A percentile compares a stretch with the other conserved stretches of the same genome.
Evolutionary conservation across 2,797 vertebrate genomes (phyloP).

Genomic region (Melanitta fusca): DNA sequence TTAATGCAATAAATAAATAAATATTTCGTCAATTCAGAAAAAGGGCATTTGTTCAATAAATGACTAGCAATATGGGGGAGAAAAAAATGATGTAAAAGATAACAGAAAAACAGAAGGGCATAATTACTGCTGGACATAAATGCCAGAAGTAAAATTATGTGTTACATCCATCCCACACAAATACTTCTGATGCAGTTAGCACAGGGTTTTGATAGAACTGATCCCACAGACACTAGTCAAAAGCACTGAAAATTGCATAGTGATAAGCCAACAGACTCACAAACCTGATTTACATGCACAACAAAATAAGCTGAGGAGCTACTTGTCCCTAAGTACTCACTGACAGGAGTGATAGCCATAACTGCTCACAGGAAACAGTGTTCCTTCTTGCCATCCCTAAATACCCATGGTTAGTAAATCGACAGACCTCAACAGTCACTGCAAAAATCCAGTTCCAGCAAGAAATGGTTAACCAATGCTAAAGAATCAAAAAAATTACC

Average conservation of each 20-base stretch:
- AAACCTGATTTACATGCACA: neutral
- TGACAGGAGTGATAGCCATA: neutral
- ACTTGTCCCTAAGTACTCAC: neutral
- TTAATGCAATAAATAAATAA: accelerated
- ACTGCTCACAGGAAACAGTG: neutral
- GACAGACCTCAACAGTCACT: neutral
- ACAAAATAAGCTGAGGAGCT: neutral
- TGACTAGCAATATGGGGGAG: neutral
- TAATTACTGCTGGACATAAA: neutral
- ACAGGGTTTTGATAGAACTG: neutral
- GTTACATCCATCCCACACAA: neutral
- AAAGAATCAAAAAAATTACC: neutral
- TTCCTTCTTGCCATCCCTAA: neutral
- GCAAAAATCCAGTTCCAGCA: neutral
- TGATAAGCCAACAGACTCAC: neutral
- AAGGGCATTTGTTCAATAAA: neutral
- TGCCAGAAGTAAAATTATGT: neutral
- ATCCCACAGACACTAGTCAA: neutral
- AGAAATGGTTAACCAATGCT: neutral
- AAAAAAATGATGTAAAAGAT: neutral
- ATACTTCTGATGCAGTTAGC: neutral
- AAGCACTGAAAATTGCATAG: neutral
- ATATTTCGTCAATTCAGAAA: neutral
- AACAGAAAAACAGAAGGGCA: neutral
- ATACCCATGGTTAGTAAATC: neutral